Percentiles rank a stretch among this genome's conserved stretches.
These are phyloP conservation scores for Caenorhabditis plicata DNA, from an alignment of 2,888 invertebrate genomes.

Conservation along the genomic window DNA sequence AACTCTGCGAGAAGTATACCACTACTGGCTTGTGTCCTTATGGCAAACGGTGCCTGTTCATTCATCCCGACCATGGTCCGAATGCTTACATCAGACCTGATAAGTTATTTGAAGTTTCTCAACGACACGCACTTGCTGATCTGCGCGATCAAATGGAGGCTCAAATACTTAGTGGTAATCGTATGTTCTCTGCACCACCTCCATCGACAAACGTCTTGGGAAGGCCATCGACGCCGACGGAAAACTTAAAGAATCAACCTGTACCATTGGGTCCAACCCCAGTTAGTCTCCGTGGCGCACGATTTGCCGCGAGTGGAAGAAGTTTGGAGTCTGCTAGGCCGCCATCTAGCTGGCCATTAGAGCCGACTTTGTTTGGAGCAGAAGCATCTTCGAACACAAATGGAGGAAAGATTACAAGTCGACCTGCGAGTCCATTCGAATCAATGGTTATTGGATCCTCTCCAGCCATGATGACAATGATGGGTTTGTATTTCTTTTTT, in stretches of 20 bases:
- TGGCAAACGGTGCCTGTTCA: slow-evolving; percentile 62
- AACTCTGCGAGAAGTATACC: slow-evolving; percentile 65
- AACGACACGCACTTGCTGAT: slow-evolving; percentile 45
- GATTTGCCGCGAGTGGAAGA: neutral
- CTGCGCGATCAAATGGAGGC: slow-evolving; percentile 30
- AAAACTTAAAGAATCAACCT: neutral
- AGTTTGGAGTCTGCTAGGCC: slow-evolving; percentile 20
- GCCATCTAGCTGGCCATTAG: slow-evolving; percentile 50
- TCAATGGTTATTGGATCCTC: slow-evolving; percentile 20
- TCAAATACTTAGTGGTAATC: slow-evolving; percentile 18
- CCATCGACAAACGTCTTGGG: neutral
- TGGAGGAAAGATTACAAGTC: too few relatives aligned
- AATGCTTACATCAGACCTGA: slow-evolving; percentile 52
- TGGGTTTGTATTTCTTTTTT: too few relatives aligned
- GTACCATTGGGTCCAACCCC: slow-evolving; percentile 5
- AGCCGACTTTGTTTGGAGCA: slow-evolving; percentile 27
- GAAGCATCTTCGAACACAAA: neutral
- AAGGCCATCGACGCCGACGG: slow-evolving; percentile 1
- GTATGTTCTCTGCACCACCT: slow-evolving; percentile 4
- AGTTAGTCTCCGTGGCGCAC: slow-evolving; percentile 1
- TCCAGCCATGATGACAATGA: neutral
- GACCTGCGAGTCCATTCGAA: slow-evolving; percentile 21
- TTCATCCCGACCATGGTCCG: slow-evolving; percentile 54
- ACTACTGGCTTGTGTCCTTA: slow-evolving; percentile 63
- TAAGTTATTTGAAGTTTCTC: slow-evolving; percentile 45